A percentile compares a stretch with the other conserved stretches of the same genome.
Evolutionary conservation across 2,888 invertebrate genomes (phyloP).

Genomic region (Harmothoe impar): DNA sequence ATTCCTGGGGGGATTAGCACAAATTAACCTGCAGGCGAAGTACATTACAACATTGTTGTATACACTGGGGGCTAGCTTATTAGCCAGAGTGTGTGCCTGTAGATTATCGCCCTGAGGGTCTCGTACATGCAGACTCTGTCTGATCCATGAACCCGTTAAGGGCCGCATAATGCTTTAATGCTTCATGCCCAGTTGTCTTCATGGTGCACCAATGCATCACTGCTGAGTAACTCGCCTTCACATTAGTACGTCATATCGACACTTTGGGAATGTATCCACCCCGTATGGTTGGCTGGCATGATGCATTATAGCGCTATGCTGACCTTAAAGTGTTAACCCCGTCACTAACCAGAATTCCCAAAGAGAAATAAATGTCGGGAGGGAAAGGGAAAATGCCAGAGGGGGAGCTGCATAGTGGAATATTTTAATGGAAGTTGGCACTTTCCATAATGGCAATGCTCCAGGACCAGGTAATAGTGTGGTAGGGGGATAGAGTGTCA

Average conservation of each 20-base stretch:
- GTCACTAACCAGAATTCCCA: too few species aligned
- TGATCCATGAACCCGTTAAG: neutral
- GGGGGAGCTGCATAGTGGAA: too few species aligned
- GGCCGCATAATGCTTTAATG: neutral
- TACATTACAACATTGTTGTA: slow-evolving; percentile 21
- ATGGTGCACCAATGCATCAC: too few species aligned
- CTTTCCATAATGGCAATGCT: neutral
- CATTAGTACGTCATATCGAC: too few species aligned
- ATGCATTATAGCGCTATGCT: too few species aligned
- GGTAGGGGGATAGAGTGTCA: neutral
- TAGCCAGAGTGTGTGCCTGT: slow-evolving; percentile 31
- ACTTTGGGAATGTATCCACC: too few species aligned
- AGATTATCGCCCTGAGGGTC: neutral
- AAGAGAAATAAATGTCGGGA: too few species aligned
- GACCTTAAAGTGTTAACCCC: too few species aligned
- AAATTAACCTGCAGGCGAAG: slow-evolving; percentile 42
- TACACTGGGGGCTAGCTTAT: neutral
- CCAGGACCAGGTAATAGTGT: neutral
- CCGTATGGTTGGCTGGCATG: too few species aligned
- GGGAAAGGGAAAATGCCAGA: too few species aligned
- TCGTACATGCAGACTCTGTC: neutral
- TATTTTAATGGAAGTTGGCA: neutral
- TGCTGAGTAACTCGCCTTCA: too few species aligned
- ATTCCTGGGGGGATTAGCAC: neutral
- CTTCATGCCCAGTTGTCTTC: too few species aligned